phyloP scores from a whole-genome alignment of 2,888 invertebrate genomes.

The Tribolium freemani region DNA sequence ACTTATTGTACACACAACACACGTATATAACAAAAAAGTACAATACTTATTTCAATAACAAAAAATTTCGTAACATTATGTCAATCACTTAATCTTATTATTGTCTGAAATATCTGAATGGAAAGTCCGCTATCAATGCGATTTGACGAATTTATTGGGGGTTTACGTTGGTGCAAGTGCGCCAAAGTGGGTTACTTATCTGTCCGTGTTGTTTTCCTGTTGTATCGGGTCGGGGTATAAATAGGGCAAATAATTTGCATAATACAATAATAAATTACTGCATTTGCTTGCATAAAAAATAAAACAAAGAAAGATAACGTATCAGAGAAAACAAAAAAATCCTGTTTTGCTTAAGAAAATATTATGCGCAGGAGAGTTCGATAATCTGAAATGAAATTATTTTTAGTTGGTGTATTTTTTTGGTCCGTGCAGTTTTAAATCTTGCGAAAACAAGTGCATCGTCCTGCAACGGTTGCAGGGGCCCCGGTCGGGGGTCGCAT shows the following conservation, averaged over 20 bases:
- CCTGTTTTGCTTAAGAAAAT: constrained; percentile 33
- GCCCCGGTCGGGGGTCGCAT: constrained; percentile 40
- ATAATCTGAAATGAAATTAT: constrained; percentile 55
- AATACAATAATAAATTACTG: constrained; percentile 32
- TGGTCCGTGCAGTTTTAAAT: constrained; percentile 58
- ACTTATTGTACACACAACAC: constrained; percentile 49
- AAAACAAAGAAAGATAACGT: constrained; percentile 39
- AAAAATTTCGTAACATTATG: constrained; percentile 36
- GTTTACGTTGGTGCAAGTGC: background rate
- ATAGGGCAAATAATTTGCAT: constrained; percentile 38
- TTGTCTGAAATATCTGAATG: constrained; percentile 15
- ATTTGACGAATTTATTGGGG: background rate
- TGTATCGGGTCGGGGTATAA: constrained; percentile 10
- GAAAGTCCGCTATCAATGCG: too few relatives aligned
- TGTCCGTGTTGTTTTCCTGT: constrained; percentile 22
- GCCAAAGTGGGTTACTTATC: constrained; percentile 28
- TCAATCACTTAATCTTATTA: constrained; percentile 18
- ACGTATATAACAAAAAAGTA: constrained; percentile 35
- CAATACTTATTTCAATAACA: constrained; percentile 28
- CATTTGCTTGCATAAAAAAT: constrained; percentile 40
- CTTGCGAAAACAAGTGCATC: constrained; percentile 64
- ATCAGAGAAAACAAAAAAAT: constrained; percentile 34
- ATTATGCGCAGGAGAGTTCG: constrained; percentile 41
- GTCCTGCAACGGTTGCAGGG: constrained; percentile 53
- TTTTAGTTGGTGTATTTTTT: constrained; percentile 58